A percentile compares a stretch with the other conserved stretches of the same genome.
Evolutionary conservation across 2,888 invertebrate species (phyloP).

Genomic region (Adineta ricciae): DNA sequence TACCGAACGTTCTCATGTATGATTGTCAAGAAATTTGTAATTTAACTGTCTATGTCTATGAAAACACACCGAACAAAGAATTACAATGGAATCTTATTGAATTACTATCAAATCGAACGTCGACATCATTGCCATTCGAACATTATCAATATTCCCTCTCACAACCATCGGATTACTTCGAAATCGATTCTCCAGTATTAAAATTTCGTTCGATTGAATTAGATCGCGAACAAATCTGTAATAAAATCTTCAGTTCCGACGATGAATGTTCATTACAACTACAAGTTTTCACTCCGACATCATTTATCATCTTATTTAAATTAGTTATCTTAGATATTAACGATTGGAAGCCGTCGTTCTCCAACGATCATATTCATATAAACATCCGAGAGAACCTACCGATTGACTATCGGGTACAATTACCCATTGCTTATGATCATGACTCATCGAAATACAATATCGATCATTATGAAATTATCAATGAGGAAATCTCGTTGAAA

Average conservation of each 20-base stretch:
- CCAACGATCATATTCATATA: background rate
- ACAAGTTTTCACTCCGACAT: conserved; percentile 1
- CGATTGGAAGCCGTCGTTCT: background rate
- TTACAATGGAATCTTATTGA: background rate
- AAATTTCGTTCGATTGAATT: background rate
- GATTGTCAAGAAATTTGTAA: conserved; percentile 11
- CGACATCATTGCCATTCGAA: background rate
- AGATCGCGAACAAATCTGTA: conserved; percentile 12
- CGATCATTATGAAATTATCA: background rate
- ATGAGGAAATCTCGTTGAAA: background rate
- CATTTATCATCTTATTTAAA: conserved; percentile 8
- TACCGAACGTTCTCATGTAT: background rate
- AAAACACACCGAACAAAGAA: background rate
- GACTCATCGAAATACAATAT: background rate
- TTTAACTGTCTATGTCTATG: background rate
- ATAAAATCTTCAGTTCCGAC: background rate
- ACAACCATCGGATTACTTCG: background rate
- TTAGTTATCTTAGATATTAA: background rate
- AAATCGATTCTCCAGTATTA: background rate
- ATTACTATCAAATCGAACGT: background rate
- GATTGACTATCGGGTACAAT: background rate
- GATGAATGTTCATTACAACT: background rate
- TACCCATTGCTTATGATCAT: background rate
- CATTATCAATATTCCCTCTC: background rate
- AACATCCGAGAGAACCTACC: background rate